phyloP scores from a whole-genome alignment of 2,113 vertebrate species.

The Sorex fumeus region DNA sequence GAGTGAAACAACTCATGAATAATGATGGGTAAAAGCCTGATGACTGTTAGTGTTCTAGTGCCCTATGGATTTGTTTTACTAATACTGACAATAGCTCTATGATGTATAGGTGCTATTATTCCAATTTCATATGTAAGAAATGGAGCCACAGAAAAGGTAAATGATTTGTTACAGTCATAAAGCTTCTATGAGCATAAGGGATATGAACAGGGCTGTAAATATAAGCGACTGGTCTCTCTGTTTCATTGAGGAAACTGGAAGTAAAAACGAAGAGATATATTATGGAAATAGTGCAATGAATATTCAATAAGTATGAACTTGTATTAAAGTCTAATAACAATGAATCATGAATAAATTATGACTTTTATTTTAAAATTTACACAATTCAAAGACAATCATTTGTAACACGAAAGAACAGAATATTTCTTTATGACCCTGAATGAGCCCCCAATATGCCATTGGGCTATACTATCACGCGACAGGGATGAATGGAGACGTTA shows the following conservation, averaged over 20 bases:
- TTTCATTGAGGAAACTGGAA: not conserved
- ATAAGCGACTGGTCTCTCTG: too few species aligned
- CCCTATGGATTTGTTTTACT: not conserved
- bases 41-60: not conserved
- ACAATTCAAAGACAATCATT: not conserved
- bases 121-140: not conserved
- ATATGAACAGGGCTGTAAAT: not conserved
- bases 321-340: not conserved
- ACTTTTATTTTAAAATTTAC: not conserved
- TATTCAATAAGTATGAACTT: not conserved
- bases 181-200: not conserved
- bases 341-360: slow-evolving; percentile 4
- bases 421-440: too few species aligned
- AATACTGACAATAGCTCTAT: not conserved
- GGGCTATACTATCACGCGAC: too few species aligned
- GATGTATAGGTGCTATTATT: not conserved
- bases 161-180: not conserved
- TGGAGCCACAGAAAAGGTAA: too few species aligned
- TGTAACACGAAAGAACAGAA: not conserved
- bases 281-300: not conserved
- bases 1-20: not conserved
- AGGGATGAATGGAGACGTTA: too few species aligned
- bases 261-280: not conserved
- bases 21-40: not conserved
- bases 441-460: too few species aligned